Base-by-base conservation (phyloP, 2,113 vertebrate genomes). In the Helogale parvula region DNA sequence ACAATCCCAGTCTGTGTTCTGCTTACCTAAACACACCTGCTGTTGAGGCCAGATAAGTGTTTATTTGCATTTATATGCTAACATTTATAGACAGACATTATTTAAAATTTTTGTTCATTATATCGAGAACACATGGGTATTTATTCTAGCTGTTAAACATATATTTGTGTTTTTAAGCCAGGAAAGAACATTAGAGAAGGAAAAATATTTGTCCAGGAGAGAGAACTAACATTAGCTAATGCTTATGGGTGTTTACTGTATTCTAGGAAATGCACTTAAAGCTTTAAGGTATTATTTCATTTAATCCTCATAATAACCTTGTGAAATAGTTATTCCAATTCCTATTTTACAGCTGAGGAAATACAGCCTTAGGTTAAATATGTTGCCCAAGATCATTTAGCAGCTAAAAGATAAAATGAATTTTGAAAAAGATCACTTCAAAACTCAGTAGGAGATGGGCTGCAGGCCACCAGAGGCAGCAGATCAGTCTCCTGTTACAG, bases 31-130 rank as follows among this genome's bases (percentile, higher is more conserved):
- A 96, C 86, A 10, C 68, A 95, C 69, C 93, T 97, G 93, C 86
- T 94, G 93, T 81, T 41, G 27, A 96, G 93, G 27, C 21, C 90
- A 97, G 95, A 96, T 98, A 98, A 97, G 38, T 94, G 35, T 90
- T 97, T 96, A 92, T 97, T 95, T 93, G 33, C 69, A 93, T 96
- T 97, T 93, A 76, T 89, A 65, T 91, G 77, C 57, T 87, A 94
- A 96, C 88, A 90, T 97, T 94, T 94, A 76, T 23, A 94, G 14
- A 63, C 4, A 90, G n/a, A 90, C 13, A 94, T 93, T 97, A 93
- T 91, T 96, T 92, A 77, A 83, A 91, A 96, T 65, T 93, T 97
- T 91, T 89, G 33, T 92, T 5, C 71, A 52, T 93, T 94, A 81
- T 87, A 88, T 60, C 17, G 13, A 65, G 21, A 89, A 86, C 23